Percentiles rank a stretch among this genome's conserved stretches.
phyloP scores from a whole-genome alignment of 2,888 invertebrate species.

The Rapana venosa region DNA sequence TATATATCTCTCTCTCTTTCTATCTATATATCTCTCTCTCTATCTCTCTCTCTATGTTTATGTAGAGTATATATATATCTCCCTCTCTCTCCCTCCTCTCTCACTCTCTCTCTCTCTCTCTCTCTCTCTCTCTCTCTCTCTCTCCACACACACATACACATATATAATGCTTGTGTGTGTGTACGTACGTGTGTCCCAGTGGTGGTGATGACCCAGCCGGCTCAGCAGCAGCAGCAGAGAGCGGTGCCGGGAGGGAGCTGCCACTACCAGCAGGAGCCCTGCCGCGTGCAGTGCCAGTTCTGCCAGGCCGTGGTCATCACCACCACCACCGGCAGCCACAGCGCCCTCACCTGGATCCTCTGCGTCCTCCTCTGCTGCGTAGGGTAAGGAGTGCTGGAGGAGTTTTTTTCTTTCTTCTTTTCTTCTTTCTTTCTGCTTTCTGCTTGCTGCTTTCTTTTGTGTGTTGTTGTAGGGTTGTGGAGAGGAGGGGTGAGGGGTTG shows the following conservation, averaged over 20 bases:
- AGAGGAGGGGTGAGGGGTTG: background rate
- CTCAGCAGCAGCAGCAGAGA: background rate
- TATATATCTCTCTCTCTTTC: too few relatives aligned
- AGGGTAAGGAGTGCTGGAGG: background rate
- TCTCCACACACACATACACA: too few relatives aligned
- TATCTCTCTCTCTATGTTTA: too few relatives aligned
- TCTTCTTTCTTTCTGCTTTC: background rate
- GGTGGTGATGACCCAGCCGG: background rate
- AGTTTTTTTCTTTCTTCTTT: background rate
- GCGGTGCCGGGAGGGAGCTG: conserved; percentile 32
- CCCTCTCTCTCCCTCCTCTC: too few relatives aligned
- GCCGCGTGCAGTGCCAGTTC: conserved; percentile 58
- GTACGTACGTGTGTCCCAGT: background rate
- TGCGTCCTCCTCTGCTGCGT: conserved; percentile 56
- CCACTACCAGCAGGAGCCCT: conserved; percentile 53
- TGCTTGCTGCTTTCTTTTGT: background rate
- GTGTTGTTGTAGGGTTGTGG: background rate
- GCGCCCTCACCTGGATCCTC: conserved; percentile 61
- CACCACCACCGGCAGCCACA: conserved; percentile 53
- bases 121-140: too few relatives aligned
- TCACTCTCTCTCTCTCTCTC: too few relatives aligned
- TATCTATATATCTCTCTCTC: too few relatives aligned
- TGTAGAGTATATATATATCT: too few relatives aligned
- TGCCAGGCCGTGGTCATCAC: conserved; percentile 64
- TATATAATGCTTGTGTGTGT: too few relatives aligned